phyloP scores from a whole-genome alignment of 1,140 invertebrate genomes.

The Brachionus plicatilis region DNA sequence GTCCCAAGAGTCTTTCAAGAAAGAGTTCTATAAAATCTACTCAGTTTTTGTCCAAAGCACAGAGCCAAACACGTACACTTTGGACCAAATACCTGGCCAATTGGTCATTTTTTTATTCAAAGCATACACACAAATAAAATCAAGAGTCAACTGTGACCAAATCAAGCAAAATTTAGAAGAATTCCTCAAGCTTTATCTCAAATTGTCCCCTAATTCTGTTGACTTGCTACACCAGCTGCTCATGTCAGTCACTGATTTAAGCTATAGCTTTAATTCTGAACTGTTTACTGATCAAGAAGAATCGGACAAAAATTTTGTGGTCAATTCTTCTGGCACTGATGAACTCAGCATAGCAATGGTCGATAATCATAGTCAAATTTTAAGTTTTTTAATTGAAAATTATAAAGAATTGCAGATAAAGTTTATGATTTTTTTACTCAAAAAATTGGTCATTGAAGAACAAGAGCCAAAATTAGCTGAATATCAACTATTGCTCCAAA shows the following conservation, averaged over 20 bases:
- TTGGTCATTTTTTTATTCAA: neutral
- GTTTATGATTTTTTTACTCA: neutral
- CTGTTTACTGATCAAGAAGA: neutral
- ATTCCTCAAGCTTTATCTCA: neutral
- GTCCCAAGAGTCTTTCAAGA: neutral
- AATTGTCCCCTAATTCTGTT: neutral
- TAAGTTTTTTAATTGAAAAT: neutral
- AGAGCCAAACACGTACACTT: neutral
- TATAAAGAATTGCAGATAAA: neutral
- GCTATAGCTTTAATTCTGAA: neutral
- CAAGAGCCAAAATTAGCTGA: neutral
- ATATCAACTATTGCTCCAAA: neutral
- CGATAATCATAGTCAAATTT: neutral
- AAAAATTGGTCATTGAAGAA: neutral
- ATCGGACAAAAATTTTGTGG: neutral
- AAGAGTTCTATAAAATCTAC: neutral
- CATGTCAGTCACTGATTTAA: neutral
- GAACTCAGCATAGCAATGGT: neutral
- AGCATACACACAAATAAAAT: neutral
- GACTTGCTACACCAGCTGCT: neutral
- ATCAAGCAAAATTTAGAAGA: neutral
- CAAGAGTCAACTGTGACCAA: neutral
- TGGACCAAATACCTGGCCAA: constrained; percentile 5
- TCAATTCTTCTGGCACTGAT: neutral
- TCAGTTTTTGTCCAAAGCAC: neutral